Evolutionary conservation across 2,888 invertebrate species (phyloP).

Genomic region (Leucophenga maculata): DNA sequence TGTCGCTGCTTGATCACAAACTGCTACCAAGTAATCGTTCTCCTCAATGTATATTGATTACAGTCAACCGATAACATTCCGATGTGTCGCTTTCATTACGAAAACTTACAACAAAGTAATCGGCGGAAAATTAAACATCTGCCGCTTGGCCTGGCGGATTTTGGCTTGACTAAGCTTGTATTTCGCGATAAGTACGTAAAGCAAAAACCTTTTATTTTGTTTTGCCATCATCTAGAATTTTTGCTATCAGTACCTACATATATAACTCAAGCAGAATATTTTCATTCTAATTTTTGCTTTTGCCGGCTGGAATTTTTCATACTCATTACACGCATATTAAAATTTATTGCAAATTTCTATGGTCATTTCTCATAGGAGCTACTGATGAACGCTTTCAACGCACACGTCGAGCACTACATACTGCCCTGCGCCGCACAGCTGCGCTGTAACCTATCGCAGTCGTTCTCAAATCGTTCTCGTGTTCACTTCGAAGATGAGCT

Average conservation of each 20-base stretch:
- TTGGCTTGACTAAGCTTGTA: background rate
- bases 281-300: background rate
- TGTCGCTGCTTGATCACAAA: too few relatives aligned
- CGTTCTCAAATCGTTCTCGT: background rate
- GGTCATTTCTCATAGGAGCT: constrained; percentile 61
- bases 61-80: constrained; percentile 5
- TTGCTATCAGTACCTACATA: too few relatives aligned
- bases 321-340: constrained; percentile 66
- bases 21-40: too few relatives aligned
- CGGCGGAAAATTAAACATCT: constrained; percentile 21
- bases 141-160: constrained; percentile 4
- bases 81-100: constrained; percentile 7
- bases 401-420: constrained; percentile 2
- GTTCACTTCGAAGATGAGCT: too few relatives aligned
- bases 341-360: constrained; percentile 64
- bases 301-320: constrained; percentile 40
- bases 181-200: background rate
- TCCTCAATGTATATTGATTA: background rate
- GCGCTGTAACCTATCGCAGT: constrained; percentile 42
- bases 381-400: constrained; percentile 39
- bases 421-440: background rate
- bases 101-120: background rate
- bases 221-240: background rate
- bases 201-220: background rate
- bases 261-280: too few relatives aligned